Base-by-base conservation (phyloP, 2,113 vertebrate genomes). In the Phocoena phocoena region DNA sequence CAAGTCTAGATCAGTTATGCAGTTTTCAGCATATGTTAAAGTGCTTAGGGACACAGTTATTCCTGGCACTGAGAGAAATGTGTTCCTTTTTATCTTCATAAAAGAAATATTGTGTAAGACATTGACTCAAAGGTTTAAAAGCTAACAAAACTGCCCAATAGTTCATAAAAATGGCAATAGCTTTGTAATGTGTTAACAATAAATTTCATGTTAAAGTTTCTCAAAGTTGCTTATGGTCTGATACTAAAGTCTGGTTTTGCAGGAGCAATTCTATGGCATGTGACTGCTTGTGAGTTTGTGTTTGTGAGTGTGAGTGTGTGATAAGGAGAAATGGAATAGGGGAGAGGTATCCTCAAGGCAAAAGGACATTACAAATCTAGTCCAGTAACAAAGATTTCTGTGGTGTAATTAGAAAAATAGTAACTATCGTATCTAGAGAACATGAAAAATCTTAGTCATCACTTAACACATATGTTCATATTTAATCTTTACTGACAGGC, bases 131-230 rank as follows among this genome's bases (percentile, higher is more conserved):
- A 62, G 5, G 8, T 86, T 91, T 70, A 90, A 88, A 83, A 90
- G 85, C 44, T 81, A 10, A 33, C 44, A 95, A 60, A 92, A 91
- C 33, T 82, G 9, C 23, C n/a, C 15, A 53, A 21, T 80, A 67
- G 47, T 88, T 88, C 44, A 86, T 85, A 73, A 93, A 93, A 85
- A 88, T 65, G 55, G 10, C 76, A 96, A 11, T 76, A 76, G 55
- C 53, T 47, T 76, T 65, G 17, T 50, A 68, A 3, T 82, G 38
- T 18, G 6, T 76, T 87, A 84, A 79, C 44, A 83, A 88, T 88
- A 88, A 70, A 53, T 82, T 81, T 82, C 73, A 86, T 41, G 44
- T 68, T 63, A 60, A 38, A 77, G 26, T 76, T 82, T 60, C 8
- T 50, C 44, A 50, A 0, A 26, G n/a, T 92, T 65, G 38, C 20